Evolutionary conservation across 1,140 invertebrate species (phyloP), one percentile per base, ranked within the genome.

Genomic region (Halictus rubicundus): DNA sequence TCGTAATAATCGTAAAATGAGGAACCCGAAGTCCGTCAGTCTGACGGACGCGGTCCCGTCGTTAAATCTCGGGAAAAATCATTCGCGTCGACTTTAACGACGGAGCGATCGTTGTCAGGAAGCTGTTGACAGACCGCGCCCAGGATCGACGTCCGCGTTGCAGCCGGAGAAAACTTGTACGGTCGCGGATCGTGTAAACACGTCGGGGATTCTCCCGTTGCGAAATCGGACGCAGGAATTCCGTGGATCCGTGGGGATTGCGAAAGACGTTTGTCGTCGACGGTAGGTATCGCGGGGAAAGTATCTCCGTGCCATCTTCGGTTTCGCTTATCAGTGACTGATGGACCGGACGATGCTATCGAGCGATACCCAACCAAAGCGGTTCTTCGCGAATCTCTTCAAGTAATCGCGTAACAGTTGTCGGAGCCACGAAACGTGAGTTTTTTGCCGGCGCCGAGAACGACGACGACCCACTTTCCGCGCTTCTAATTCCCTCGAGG

Each of bases 91-190:
- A 21, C 19, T 54, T 5, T 21, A 21, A 5, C 7, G 16, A 19
- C 16, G 4, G 1, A 4, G 49, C 21, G 19, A 21, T 6, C 7
- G 54, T 21, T 8, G 6, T 57, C 54, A n/a, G n/a, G n/a, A 25
- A 65, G 72, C 39, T 63, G 54, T 64, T 57, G 49, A 77, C 74
- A 54, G 61, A 69, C 64, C 52, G 63, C 54, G 63, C 68, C 57
- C 60, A 61, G 32, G 46, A 37, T 4, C 49, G 23, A 57, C 78
- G n/a, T 82, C 70, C 66, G 69, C 37, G 57, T 59, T 57, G 52
- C 70, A 23, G 68, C 23, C 74, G 73, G 81, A 75, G 81, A 82
- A 46, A 82, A 82, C 68, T 65, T 46, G 68, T 63, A 82, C 80
- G 74, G 81, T 82, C 57, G 77, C 70, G 21, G 78, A 60, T 74